These are phyloP conservation scores for Odontomyia ornata DNA, from an alignment of 2,888 invertebrate species.

Conservation along the genomic window DNA sequence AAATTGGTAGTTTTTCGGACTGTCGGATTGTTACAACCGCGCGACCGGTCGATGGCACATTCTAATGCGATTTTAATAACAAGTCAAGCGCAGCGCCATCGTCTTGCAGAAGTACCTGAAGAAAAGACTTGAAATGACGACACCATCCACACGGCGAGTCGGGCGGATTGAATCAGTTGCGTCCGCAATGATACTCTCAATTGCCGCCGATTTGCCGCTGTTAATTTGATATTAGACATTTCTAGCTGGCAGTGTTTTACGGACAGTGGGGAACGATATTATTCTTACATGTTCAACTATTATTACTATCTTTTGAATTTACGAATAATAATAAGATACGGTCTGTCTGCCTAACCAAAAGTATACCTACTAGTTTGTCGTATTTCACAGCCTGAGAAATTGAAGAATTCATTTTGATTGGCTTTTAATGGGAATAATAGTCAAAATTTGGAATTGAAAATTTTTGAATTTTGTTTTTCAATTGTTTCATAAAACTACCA, in stretches of 20 bases:
- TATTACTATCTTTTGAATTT: too few relatives aligned
- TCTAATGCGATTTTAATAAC: constrained; percentile 65
- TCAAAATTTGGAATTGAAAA: too few relatives aligned
- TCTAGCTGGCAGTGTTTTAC: constrained; percentile 10
- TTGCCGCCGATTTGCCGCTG: constrained; percentile 41
- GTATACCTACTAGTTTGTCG: too few relatives aligned
- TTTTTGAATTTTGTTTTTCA: too few relatives aligned
- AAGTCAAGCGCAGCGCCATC: constrained; percentile 52
- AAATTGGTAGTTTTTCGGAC: constrained; percentile 47
- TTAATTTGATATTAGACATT: constrained; percentile 44
- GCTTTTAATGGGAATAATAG: too few relatives aligned
- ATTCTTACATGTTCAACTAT: neutral
- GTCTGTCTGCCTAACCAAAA: too few relatives aligned
- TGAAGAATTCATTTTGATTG: too few relatives aligned
- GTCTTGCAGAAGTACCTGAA: neutral
- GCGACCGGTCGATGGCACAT: constrained; percentile 50
- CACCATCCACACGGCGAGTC: neutral
- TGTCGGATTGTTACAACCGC: constrained; percentile 36
- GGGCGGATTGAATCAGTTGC: constrained; percentile 25
- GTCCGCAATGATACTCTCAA: neutral
- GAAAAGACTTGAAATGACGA: constrained; percentile 8
- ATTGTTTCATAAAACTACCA: too few relatives aligned
- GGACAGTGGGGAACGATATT: neutral
- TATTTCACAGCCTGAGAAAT: too few relatives aligned
- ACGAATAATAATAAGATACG: too few relatives aligned